These are phyloP conservation scores for Acrocera orbiculus DNA, from an alignment of 2,888 invertebrate genomes.

Conservation along the genomic window DNA sequence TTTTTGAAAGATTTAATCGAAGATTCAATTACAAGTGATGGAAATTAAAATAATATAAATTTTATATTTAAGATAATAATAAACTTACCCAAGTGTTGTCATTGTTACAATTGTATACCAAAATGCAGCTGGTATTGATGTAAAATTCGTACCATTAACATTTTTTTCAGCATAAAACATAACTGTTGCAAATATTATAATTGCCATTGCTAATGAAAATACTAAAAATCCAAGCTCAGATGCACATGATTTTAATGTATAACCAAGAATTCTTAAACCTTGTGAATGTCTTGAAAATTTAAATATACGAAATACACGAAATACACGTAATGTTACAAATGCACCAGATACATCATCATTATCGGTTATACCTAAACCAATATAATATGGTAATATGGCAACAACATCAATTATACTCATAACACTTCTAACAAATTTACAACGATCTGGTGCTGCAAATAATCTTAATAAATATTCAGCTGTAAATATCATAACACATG, in stretches of 20 bases:
- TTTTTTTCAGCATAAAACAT: conserved; percentile 99
- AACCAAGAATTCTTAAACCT: conserved; percentile 94
- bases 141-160: conserved; percentile 91
- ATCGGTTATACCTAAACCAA: conserved; percentile 92
- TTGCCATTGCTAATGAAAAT: conserved; percentile 98
- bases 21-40: too few relatives aligned
- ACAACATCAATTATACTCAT: conserved; percentile 99
- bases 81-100: conserved; percentile 91
- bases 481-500: conserved; percentile 99
- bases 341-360: conserved; percentile 98
- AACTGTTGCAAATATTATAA: conserved; percentile 99
- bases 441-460: conserved; percentile 96
- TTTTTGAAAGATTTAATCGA: too few relatives aligned
- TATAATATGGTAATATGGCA: conserved; percentile 97
- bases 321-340: conserved; percentile 95
- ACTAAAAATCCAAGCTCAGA: conserved; percentile 98
- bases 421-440: conserved; percentile 93
- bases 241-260: conserved; percentile 97
- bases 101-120: conserved; percentile 99
- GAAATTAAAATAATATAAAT: too few relatives aligned
- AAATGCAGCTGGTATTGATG: conserved; percentile 98
- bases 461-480: conserved; percentile 89
- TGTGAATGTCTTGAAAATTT: conserved; percentile 99
- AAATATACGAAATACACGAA: conserved; percentile 99
- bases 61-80: too few relatives aligned